phyloP scores from a whole-genome alignment of 1,140 invertebrate species.

The Trichonephila inaurata region DNA sequence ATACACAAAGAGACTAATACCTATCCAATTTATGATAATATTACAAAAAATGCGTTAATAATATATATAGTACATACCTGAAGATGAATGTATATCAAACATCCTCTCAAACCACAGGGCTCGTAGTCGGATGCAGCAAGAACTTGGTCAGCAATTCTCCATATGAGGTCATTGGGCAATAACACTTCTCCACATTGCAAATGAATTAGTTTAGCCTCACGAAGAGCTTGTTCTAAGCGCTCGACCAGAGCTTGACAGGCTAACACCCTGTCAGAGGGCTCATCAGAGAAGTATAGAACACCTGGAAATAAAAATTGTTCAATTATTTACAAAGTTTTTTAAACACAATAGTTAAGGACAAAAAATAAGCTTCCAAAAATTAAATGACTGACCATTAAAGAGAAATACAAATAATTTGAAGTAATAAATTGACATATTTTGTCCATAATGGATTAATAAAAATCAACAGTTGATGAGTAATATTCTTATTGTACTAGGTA shows the following conservation, averaged over 20 bases:
- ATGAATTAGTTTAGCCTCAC: constrained; percentile 86
- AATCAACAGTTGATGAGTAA: too few relatives aligned
- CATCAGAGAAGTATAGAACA: constrained; percentile 66
- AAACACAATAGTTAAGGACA: background rate
- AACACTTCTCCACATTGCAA: constrained; percentile 90
- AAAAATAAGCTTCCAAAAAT: too few relatives aligned
- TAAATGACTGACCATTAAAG: too few relatives aligned
- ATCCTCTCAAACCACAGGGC: constrained; percentile 88
- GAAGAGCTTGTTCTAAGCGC: constrained; percentile 87
- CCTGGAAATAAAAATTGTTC: constrained; percentile 1
- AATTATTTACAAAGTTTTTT: background rate
- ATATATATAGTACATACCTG: constrained; percentile 74
- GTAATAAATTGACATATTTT: too few relatives aligned
- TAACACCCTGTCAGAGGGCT: constrained; percentile 66
- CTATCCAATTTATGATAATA: too few relatives aligned
- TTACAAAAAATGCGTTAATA: too few relatives aligned
- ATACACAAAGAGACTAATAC: background rate
- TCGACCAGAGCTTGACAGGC: constrained; percentile 83
- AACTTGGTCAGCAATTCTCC: constrained; percentile 88
- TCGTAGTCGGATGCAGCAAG: constrained; percentile 90
- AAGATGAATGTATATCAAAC: constrained; percentile 80
- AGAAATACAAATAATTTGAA: too few relatives aligned
- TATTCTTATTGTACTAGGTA: too few relatives aligned
- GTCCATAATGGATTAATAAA: too few relatives aligned
- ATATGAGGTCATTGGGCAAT: constrained; percentile 88